Evolutionary conservation across 2,113 vertebrate genomes (phyloP), one percentile per base, ranked within the genome.

Genomic region (Sorex fumeus): DNA sequence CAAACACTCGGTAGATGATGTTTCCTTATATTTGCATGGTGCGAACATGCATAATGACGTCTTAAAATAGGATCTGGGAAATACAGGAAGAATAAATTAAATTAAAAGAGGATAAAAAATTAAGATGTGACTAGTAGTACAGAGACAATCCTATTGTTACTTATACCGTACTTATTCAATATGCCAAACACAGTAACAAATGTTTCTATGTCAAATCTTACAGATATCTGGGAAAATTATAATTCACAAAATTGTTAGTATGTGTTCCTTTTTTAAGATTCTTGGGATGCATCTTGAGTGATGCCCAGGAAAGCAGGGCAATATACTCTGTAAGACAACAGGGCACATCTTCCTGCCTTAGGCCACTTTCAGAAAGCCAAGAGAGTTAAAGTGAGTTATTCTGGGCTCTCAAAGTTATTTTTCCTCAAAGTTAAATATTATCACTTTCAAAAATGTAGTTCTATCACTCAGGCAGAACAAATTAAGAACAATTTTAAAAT

Each of bases 1-100:
- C 80, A 94, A 94, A 10, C 34, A 45, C 16, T 92, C 94, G 1
- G 90, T 91, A 77, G 87, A 34, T 95, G 94, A 45, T 71, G 96
- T 40, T 96, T 96, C 74, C 0, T 88, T 94, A 91, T 81, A 1
- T 66, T 60, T 93, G 78, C 77, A 93, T 86, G 53, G 69, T 72
- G 36, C 40, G 70, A 93, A 45, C 66, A 90, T n/a, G 60, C 16
- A n/a, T 50, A 78, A 74, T 80, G 23, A 87, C 75, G 43, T 50
- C 76, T 92, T 62, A 62, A 16, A 70, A 71, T 75, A 70, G 60
- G 64, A 30, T 92, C 36, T 74, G 67, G 27, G 57, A 40, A 90
- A 74, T 71, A 76, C 75, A 53, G 81, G 67, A 45, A 76, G 74
- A 32, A 28, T 50, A 50, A 50, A 50, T 50, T 50, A 50, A 50